Base-by-base conservation (phyloP, 2,797 vertebrate species). In the Neoniphon sammara region DNA sequence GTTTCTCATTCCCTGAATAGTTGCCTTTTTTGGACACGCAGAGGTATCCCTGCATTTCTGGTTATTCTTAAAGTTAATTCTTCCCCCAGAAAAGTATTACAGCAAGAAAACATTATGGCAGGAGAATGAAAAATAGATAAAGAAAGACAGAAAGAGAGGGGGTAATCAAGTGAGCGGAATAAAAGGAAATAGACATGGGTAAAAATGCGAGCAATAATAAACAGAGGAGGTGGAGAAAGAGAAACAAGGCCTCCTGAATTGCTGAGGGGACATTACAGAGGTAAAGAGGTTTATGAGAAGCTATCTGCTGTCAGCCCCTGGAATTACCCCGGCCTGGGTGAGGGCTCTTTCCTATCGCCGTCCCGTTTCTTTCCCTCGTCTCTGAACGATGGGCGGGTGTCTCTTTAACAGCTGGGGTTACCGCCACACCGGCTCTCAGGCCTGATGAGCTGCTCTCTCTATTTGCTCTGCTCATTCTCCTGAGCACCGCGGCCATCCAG, bases 371-470 rank as follows among this genome's bases (percentile, higher is more conserved):
- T 75, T 80, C 64, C 61, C 68, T 82, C 83, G 73, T 87, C 80
- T 85, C 78, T 86, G 86, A 90, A 64, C 49, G 78, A 91, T 88
- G 83, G 78, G 46, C 30, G 53, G 68, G 85, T 87, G 87, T 91
- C 77, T 89, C 87, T 90, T 84, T 91, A 92, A 89, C 89, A 89
- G 89, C 86, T 82, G 85, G 88, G 80, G 82, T 89, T 90, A 87
- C 75, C 57, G 73, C 81, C 88, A 85, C 83, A 66, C 54, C 23
- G 44, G 69, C 83, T 87, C 82, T 69, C 70, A 23, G 81, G 64
- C 80, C 82, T 90, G 87, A 92, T 90, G 88, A 85, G 87, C 85
- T 90, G 78, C 88, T 85, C 87, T 83, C 72, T 89, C 84, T 90
- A 90, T 93, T 92, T 81, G 58, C 88, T 86, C 65, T 80, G 90